A percentile compares a stretch with the other conserved stretches of the same genome.
Conservation (phyloP, 2,888 invertebrate species). For the Galerucella calmariensis region DNA sequence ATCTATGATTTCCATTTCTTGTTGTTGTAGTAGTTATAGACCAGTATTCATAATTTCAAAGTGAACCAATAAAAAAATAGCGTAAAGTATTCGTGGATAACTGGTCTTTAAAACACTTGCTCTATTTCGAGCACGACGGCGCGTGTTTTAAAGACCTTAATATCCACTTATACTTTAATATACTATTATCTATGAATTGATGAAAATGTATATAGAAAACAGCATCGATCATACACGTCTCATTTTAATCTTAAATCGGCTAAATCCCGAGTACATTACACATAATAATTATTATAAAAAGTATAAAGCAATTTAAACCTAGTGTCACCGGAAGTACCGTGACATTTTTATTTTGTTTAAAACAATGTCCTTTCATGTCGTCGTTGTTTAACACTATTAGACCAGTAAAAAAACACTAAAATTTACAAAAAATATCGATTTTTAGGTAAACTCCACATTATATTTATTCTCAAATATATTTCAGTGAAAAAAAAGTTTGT, state of each 20-base stretch:
- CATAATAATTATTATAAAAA: conserved; percentile 63
- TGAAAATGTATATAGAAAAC: background rate
- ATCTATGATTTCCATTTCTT: too few relatives aligned
- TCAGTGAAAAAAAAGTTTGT: too few relatives aligned
- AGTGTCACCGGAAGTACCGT: conserved; percentile 44
- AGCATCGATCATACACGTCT: background rate
- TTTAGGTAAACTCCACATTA: too few relatives aligned
- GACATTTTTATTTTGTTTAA: conserved; percentile 29
- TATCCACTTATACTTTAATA: too few relatives aligned
- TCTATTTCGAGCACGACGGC: too few relatives aligned
- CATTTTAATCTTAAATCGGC: conserved; percentile 60
- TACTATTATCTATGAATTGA: background rate
- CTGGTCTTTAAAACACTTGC: too few relatives aligned
- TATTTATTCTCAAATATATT: too few relatives aligned
- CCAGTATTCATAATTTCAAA: too few relatives aligned
- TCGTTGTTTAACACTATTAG: conserved; percentile 45
- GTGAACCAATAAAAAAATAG: too few relatives aligned
- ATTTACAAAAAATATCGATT: background rate
- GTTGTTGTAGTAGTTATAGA: too few relatives aligned
- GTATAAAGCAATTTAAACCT: conserved; percentile 64
- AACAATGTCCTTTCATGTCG: conserved; percentile 41
- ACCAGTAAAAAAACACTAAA: background rate
- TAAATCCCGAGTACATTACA: conserved; percentile 53
- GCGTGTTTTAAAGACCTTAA: too few relatives aligned
- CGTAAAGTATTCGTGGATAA: too few relatives aligned